phyloP scores from a whole-genome alignment of 1,140 invertebrate genomes.

The Spodoptera litura region DNA sequence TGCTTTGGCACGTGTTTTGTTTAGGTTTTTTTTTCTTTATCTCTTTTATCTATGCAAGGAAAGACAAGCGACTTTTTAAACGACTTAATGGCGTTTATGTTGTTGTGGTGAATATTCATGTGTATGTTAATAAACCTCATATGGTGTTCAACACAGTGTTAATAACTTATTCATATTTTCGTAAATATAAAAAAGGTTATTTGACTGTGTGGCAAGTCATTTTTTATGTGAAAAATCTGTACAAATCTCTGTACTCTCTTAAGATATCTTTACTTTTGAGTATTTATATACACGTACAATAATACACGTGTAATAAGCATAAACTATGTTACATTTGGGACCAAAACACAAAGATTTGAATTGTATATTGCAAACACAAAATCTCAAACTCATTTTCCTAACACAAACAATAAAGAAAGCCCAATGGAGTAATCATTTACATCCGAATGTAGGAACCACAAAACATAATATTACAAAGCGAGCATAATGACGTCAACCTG shows the following conservation, averaged over 20 bases:
- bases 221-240: slow-evolving; percentile 2
- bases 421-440: slow-evolving; percentile 25
- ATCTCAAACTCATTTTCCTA: not conserved
- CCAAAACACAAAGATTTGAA: not conserved
- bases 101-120: slow-evolving; percentile 40
- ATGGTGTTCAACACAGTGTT: slow-evolving; percentile 12
- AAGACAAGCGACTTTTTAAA: slow-evolving; percentile 33
- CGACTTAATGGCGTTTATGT: slow-evolving; percentile 29
- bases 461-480: not conserved
- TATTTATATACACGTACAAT: too few species aligned
- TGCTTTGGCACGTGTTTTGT: not conserved
- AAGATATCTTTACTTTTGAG: too few species aligned
- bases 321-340: not conserved
- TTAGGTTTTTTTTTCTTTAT: slow-evolving; percentile 33
- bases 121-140: slow-evolving; percentile 33
- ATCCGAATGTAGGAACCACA: not conserved
- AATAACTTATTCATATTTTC: not conserved
- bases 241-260: too few species aligned
- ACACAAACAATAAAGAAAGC: not conserved
- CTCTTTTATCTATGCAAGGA: slow-evolving; percentile 37
- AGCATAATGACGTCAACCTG: slow-evolving; percentile 1
- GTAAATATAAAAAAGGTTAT: not conserved
- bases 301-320: too few species aligned
- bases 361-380: not conserved
- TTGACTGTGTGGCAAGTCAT: not conserved